Base-by-base conservation (phyloP, 23 tunicate species). In the Clavelina lepadiformis region DNA sequence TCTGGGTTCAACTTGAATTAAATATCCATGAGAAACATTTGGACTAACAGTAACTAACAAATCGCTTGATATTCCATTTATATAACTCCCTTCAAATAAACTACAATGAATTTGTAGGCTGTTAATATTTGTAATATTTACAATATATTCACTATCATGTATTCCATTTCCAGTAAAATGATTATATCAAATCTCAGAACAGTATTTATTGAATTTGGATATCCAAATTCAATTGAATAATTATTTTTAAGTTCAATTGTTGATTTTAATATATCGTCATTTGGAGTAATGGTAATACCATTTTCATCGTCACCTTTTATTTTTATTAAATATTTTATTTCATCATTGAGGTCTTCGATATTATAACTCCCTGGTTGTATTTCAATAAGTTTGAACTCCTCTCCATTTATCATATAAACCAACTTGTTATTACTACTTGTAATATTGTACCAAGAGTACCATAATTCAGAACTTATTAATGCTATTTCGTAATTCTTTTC, bases 391-490 rank as follows among this genome's bases (percentile, higher is more conserved):
- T 53, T 53, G 6, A 18, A 18, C 19, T 53, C 23, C 7, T n/a
- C 21, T 6, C 21, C 15, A 11, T 22, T 13, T n/a, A n/a, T n/a
- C 21, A 20, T 18, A 53, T 53, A 53, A 53, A 6, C 6, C 19
- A 53, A 53, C 20, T 11, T n/a, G 21, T 53, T 53, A 53, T 53
- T 53, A 11, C 6, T 7, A 6, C 59, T 53, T 13, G 59, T 53
- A n/a, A 53, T 53, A n/a, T 53, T 53, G 23, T 53, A 20, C 59
- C 59, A 53, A 53, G 59, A 53, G 23, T 53, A 53, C 59, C 59
- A 53, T 11, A 53, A 18, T n/a, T 53, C 24, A 11, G 59, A 13
- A 20, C 59, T 53, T 22, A 53, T 53, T 53, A 53, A 53, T 11
- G 22, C 22, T 6, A 53, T 53, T 20, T 53, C 59, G 21, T 53